Base-by-base conservation (phyloP, 2,797 vertebrate genomes). In the Sebastes baramenuke region DNA sequence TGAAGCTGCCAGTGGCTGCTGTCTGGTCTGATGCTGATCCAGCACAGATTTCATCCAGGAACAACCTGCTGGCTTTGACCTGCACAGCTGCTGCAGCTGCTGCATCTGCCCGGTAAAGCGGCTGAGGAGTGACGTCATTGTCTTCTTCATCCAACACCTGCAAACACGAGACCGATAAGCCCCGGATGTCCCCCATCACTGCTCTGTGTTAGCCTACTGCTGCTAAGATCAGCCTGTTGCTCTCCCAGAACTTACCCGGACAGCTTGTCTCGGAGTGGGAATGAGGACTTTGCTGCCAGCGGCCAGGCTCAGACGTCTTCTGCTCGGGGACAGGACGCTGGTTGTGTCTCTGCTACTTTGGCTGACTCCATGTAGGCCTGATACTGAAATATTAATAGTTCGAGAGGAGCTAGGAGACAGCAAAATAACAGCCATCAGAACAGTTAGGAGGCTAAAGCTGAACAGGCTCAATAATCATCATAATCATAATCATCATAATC, bases 61-160 rank as follows among this genome's bases (percentile, higher is more conserved):
- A 93, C 36, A 97, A 77, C 87, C 96, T 96, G 85, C 69, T 94
- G 87, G 87, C 90, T 88, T 89, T 96, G 38, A 30, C 16, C 11
- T 67, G 90, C 2, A 49, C n/a, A n/a, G 73, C 4, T 0, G 80
- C 84, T 22, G 94, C 87, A 22, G 73, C 4, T 0, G 80, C 84
- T 22, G 94, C 87, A 22, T 72, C 4, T 6, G 92, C 84, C 20
- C 59, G 93, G 87, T 93, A 95, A 66, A 99, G 95, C 0, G 96
- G 94, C 30, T 9, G 94, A 7, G 98, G 98, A 2, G 98, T 97
- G 73, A 98, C 96, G 8, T 98, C 96, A 77, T 94, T 94, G 58
- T 95, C 96, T 6, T 92, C 81, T 0, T 93, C 90, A 91, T 98
- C 97, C 62, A 97, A 92, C 72, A 99, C 96, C 98, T 99, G 25